Evolutionary conservation across 1,140 invertebrate species (phyloP).

Genomic region (Sweltsa coloradensis): DNA sequence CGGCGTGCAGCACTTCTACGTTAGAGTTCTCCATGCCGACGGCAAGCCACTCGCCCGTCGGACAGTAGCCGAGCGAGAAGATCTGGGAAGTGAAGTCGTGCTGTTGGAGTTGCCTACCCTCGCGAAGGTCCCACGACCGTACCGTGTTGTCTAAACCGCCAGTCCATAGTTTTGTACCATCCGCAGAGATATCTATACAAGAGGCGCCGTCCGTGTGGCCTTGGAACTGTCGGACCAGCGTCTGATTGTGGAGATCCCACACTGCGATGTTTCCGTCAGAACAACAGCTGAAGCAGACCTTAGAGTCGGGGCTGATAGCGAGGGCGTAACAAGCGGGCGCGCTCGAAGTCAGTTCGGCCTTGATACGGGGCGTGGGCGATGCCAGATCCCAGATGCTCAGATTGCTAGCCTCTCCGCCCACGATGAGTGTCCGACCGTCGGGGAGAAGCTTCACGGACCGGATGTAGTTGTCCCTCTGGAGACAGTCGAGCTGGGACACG

Average conservation of each 20-base stretch:
- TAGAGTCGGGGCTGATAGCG: conserved; percentile 80
- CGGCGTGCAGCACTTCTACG: conserved; percentile 85
- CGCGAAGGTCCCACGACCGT: conserved; percentile 86
- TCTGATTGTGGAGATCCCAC: conserved; percentile 93
- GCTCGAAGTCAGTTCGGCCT: conserved; percentile 86
- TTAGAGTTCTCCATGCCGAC: conserved; percentile 98
- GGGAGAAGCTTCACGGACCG: conserved; percentile 80
- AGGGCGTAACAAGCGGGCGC: conserved; percentile 95
- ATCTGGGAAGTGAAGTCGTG: conserved; percentile 85
- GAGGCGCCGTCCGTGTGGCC: conserved; percentile 93
- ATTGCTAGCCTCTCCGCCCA: conserved; percentile 83
- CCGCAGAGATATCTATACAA: conserved; percentile 92
- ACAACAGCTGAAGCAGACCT: conserved; percentile 94
- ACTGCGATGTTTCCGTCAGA: conserved; percentile 95
- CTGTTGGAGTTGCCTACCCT: conserved; percentile 76
- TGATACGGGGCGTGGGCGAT: conserved; percentile 75
- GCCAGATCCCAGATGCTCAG: conserved; percentile 85
- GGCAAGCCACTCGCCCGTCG: conserved; percentile 94
- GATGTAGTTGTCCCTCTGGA: conserved; percentile 83
- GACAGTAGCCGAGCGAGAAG: conserved; percentile 91
- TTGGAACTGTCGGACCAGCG: conserved; percentile 82
- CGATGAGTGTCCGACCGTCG: conserved; percentile 81
- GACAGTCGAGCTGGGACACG: conserved; percentile 70
- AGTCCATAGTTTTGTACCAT: conserved; percentile 92
- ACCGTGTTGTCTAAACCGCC: conserved; percentile 95